phyloP scores from a whole-genome alignment of 2,113 vertebrate species.

The Hylia prasina region DNA sequence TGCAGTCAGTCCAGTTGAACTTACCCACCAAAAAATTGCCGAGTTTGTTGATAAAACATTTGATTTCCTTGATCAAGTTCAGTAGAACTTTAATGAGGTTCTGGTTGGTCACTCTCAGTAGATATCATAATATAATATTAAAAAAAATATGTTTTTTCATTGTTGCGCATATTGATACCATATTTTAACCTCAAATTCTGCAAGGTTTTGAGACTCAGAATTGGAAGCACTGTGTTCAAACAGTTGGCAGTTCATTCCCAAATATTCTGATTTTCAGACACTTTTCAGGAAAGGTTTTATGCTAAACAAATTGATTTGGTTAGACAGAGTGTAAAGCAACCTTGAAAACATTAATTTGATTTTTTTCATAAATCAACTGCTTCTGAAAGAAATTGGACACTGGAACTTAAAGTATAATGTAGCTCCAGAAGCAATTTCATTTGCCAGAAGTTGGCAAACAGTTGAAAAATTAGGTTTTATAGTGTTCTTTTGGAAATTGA shows the following conservation, averaged over 20 bases:
- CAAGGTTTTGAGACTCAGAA: background rate
- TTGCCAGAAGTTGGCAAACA: background rate
- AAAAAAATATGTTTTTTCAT: conserved; percentile 4
- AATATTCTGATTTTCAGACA: background rate
- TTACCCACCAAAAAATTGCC: background rate
- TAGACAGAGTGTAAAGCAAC: background rate
- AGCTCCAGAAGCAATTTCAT: background rate
- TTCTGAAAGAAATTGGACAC: background rate
- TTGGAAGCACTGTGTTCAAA: background rate
- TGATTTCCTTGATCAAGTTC: background rate
- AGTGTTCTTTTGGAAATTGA: background rate
- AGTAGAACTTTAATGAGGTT: background rate
- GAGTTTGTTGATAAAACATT: conserved; percentile 4
- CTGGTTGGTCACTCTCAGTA: background rate
- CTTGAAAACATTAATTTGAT: background rate
- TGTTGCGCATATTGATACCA: background rate
- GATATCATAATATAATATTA: background rate
- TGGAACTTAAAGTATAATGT: background rate
- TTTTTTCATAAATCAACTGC: background rate
- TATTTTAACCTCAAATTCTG: background rate
- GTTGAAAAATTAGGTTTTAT: background rate
- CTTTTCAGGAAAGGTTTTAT: background rate
- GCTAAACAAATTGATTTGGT: background rate
- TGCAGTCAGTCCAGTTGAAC: background rate
- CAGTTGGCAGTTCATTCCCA: background rate